Percentiles rank a stretch among this genome's conserved stretches.
Conservation (phyloP, 1,140 invertebrate genomes). For the Drosophila teissieri region DNA sequence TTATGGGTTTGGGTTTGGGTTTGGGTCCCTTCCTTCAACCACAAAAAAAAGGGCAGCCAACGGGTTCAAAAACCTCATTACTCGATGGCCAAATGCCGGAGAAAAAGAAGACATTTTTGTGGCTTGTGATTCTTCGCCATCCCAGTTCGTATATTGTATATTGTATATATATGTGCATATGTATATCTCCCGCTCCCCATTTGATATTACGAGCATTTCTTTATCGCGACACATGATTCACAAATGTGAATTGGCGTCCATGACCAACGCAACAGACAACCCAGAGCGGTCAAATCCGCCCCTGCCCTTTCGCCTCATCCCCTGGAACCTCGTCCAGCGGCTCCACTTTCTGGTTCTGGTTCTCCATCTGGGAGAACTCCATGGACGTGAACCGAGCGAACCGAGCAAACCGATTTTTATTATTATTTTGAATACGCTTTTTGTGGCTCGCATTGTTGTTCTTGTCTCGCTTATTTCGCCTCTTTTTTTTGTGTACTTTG, state of each 20-base stretch:
- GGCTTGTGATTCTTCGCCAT: conserved; percentile 58
- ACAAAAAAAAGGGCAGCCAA: conserved; percentile 27
- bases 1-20: conserved; percentile 23
- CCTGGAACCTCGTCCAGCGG: neutral
- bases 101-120: conserved; percentile 55
- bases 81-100: conserved; percentile 42
- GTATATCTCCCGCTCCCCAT: neutral
- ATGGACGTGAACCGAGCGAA: conserved; percentile 37
- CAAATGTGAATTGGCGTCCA: conserved; percentile 77
- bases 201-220: conserved; percentile 55
- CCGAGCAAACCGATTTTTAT: conserved; percentile 57
- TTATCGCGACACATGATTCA: conserved; percentile 78
- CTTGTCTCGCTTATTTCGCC: conserved; percentile 49
- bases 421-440: conserved; percentile 81
- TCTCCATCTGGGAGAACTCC: conserved; percentile 13
- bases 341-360: neutral
- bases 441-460: conserved; percentile 64
- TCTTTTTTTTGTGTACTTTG: conserved; percentile 74
- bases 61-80: conserved; percentile 74
- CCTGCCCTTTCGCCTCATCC: conserved; percentile 2
- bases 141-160: neutral
- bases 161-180: neutral
- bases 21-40: neutral
- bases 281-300: conserved; percentile 19
- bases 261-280: conserved; percentile 73